Evolutionary conservation across 2,113 vertebrate genomes (phyloP).

Genomic region (Pluvialis apricaria): DNA sequence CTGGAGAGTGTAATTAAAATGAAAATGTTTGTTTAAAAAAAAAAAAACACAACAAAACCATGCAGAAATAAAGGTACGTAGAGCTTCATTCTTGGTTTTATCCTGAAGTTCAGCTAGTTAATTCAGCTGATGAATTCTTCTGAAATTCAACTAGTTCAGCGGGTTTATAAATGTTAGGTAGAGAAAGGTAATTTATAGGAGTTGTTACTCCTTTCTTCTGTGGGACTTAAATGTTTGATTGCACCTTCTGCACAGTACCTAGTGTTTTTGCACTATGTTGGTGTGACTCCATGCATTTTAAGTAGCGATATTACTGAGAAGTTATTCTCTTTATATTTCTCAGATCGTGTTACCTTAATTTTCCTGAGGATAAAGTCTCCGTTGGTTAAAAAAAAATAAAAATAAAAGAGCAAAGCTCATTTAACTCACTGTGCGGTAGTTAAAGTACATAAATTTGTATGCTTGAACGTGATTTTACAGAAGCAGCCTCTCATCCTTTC

Average conservation of each 20-base stretch:
- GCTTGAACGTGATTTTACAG: background rate
- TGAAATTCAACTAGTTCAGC: background rate
- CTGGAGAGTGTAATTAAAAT: background rate
- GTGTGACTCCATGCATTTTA: background rate
- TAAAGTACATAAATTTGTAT: background rate
- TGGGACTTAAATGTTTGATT: background rate
- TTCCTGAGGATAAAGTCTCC: background rate
- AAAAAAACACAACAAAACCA: rapidly evolving
- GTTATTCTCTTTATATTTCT: background rate
- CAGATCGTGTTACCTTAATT: background rate
- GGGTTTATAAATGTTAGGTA: background rate
- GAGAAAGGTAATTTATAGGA: background rate
- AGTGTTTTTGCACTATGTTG: rapidly evolving
- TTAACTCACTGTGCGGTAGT: background rate
- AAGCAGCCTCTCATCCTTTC: background rate
- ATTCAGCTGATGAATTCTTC: background rate
- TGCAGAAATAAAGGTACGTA: rapidly evolving
- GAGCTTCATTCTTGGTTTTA: background rate
- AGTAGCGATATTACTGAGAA: background rate
- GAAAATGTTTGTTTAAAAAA: background rate
- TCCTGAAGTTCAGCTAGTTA: background rate
- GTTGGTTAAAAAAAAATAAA: background rate
- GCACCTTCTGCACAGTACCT: background rate
- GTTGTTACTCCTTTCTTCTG: background rate
- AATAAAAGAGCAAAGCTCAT: rapidly evolving